Evolutionary conservation across 2,113 vertebrate species (phyloP).

Genomic region (Sylvilagus bachmani): DNA sequence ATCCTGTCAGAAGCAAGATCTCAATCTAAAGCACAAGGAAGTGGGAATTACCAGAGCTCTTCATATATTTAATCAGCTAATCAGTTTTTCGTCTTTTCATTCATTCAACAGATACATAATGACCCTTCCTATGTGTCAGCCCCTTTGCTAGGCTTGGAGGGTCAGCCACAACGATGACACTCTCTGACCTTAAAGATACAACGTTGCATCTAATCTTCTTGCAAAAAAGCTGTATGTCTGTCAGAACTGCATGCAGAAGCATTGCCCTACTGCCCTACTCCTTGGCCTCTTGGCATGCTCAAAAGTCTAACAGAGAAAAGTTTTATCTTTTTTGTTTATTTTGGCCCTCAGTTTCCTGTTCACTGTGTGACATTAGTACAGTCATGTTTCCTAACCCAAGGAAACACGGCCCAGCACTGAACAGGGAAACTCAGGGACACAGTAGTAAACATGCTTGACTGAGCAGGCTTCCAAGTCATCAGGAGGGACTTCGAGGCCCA

Average conservation of each 20-base stretch:
- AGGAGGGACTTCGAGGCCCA: background rate
- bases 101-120: background rate
- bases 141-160: background rate
- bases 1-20: background rate
- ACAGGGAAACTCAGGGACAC: background rate
- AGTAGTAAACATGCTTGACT: background rate
- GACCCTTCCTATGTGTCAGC: background rate
- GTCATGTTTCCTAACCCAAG: background rate
- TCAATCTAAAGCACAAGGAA: background rate
- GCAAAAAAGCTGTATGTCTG: background rate
- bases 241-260: background rate
- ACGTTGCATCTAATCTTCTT: background rate
- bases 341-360: background rate
- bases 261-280: no score
- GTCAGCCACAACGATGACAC: background rate
- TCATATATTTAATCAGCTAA: background rate
- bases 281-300: background rate
- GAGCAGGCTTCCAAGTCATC: background rate
- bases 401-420: background rate
- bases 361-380: background rate
- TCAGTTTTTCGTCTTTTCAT: background rate
- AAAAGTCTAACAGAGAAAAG: slow-evolving; percentile 9
- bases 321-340: background rate
- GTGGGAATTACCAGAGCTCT: background rate
- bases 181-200: background rate